These are phyloP conservation scores for Oegoconia quadripuncta DNA, from an alignment of 2,888 invertebrate genomes.

Conservation along the genomic window DNA sequence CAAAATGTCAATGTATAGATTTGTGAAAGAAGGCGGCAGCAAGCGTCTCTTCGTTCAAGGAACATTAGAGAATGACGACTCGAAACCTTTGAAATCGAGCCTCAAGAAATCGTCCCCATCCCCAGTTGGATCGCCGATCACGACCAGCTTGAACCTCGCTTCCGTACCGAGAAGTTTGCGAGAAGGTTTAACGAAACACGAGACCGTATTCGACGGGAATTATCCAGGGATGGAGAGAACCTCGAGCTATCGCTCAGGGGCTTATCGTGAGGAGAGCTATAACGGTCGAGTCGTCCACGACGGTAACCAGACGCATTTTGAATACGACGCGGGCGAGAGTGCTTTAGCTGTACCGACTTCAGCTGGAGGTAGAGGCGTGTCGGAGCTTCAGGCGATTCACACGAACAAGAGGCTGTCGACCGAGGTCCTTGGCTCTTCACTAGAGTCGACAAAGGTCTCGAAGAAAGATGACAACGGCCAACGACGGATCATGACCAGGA, in stretches of 20 bases:
- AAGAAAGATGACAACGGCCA: constrained; percentile 88
- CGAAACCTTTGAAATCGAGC: constrained; percentile 73
- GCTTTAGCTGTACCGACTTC: constrained; percentile 65
- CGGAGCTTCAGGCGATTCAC: constrained; percentile 86
- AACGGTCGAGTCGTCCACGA: constrained; percentile 70
- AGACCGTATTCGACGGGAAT: constrained; percentile 72
- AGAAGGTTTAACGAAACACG: constrained; percentile 73
- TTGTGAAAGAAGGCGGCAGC: constrained; percentile 83
- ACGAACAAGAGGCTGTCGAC: constrained; percentile 91
- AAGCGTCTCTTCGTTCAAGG: constrained; percentile 88
- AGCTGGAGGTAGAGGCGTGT: constrained; percentile 64
- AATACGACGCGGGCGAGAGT: constrained; percentile 67
- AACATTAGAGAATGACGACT: constrained; percentile 81
- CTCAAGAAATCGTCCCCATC: constrained; percentile 69
- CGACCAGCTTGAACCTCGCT: constrained; percentile 80
- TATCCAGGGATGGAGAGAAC: constrained; percentile 67
- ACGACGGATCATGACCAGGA: constrained; percentile 90
- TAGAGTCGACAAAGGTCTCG: constrained; percentile 91
- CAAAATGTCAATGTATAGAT: constrained; percentile 87
- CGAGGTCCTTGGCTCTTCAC: constrained; percentile 90
- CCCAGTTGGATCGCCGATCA: constrained; percentile 80
- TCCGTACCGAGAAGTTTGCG: constrained; percentile 75
- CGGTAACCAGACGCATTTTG: constrained; percentile 74
- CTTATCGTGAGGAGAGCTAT: constrained; percentile 65
- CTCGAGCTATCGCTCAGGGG: constrained; percentile 61